Conservation (phyloP, 1,140 invertebrate genomes). For the Megalopta genalis region DNA sequence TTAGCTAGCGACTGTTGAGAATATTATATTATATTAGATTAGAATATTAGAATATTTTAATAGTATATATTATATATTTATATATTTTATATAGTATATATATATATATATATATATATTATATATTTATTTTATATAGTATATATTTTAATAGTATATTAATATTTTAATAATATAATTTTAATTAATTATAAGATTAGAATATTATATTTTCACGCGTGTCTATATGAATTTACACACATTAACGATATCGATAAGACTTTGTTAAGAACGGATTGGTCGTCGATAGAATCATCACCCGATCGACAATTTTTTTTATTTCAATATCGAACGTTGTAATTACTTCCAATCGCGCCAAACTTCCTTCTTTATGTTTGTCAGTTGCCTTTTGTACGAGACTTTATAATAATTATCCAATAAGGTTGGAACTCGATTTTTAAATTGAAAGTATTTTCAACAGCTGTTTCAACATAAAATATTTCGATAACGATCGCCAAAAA, state of each 20-base stretch:
- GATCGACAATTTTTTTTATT: conserved; percentile 26
- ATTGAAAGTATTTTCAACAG: conserved; percentile 27
- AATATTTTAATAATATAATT: too few species aligned
- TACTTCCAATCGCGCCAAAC: conserved; percentile 26
- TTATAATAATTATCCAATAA: conserved; percentile 31
- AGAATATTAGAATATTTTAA: too few species aligned
- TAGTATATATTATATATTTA: too few species aligned
- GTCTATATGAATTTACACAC: neutral
- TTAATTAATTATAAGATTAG: too few species aligned
- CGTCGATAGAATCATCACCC: conserved; percentile 20
- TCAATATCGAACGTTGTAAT: conserved; percentile 44
- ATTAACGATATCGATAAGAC: neutral
- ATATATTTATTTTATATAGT: too few species aligned
- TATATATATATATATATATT: too few species aligned
- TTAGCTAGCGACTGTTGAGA: too few species aligned
- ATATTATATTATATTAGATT: too few species aligned
- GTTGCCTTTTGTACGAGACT: conserved; percentile 20
- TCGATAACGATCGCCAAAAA: conserved; percentile 4
- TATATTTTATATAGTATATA: too few species aligned
- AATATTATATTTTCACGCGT: too few species aligned
- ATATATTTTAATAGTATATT: too few species aligned
- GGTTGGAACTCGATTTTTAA: neutral
- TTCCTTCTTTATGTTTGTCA: conserved; percentile 14
- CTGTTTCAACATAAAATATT: neutral
- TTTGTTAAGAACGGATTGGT: conserved; percentile 19